Evolutionary conservation across 2,888 invertebrate genomes (phyloP).

Genomic region (Eristalis tenax): DNA sequence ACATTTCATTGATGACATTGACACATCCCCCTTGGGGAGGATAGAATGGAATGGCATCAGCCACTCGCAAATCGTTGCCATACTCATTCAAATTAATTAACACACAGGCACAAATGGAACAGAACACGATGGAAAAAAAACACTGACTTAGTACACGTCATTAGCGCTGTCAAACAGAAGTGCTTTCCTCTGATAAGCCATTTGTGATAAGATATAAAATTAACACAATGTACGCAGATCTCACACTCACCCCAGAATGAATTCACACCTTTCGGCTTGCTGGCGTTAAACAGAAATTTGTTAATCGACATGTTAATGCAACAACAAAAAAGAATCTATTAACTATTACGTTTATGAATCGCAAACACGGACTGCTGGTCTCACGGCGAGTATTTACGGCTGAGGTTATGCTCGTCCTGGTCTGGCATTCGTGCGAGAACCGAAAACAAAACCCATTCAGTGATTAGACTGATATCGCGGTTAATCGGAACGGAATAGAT

Average conservation of each 20-base stretch:
- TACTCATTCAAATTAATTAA: conserved; percentile 48
- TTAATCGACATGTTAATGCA: conserved; percentile 48
- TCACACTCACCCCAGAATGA: conserved; percentile 60
- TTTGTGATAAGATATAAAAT: conserved; percentile 16
- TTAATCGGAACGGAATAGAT: neutral
- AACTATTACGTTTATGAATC: conserved; percentile 56
- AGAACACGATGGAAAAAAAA: neutral
- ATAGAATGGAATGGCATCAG: conserved; percentile 8
- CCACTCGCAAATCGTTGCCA: conserved; percentile 1
- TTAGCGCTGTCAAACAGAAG: conserved; percentile 30
- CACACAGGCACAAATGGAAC: neutral
- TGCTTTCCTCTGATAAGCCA: conserved; percentile 33
- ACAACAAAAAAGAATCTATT: conserved; percentile 20
- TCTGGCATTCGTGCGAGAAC: neutral
- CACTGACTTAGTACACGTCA: conserved; percentile 25
- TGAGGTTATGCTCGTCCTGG: neutral
- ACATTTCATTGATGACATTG: conserved; percentile 49
- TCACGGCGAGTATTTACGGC: conserved; percentile 7
- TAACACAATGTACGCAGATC: neutral
- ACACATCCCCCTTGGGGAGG: conserved; percentile 31
- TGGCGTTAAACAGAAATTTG: conserved; percentile 49
- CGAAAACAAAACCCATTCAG: neutral
- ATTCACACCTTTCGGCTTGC: conserved; percentile 38
- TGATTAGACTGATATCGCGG: neutral
- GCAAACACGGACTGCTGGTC: conserved; percentile 44